Base-by-base conservation (phyloP, 2,888 invertebrate species). In the Pyrgus malvae region DNA sequence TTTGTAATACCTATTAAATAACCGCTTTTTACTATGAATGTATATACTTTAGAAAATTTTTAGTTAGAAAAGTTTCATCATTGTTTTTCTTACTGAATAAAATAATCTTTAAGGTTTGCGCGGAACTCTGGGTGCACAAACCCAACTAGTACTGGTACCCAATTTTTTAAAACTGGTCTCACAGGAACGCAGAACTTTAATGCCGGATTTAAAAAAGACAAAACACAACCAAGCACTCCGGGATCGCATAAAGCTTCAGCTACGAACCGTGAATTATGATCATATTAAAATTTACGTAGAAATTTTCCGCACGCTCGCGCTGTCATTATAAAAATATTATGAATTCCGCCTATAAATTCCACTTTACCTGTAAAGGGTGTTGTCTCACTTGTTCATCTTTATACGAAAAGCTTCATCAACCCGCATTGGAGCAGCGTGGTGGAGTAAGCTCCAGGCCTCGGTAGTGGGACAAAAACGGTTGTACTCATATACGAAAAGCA, bases 241-340 rank as follows among this genome's bases (percentile, higher is more conserved):
- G 48, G 37, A 48, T 48, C 35, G n/a, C 6, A 33, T 12, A 27
- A 50, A 27, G 50, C 50, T n/a, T 27, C 42, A 11, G 25, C 42
- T 7, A 11, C 33, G 35, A 23, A 51, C 12, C 51, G 11, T 37
- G 19, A 51, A 51, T 51, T 44, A 51, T 44, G 25, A 41, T 44
- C 42, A 35, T 35, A 51, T 51, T 51, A 51, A 51, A 51, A 25
- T 51, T 44, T 42, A 44, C 35, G 51, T 51, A 44, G 35, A 51
- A 19, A 51, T 51, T 51, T 42, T 17, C 23, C 37, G 11, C 42
- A 51, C 51, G 42, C 27, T 37, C 35, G 14, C 42, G 29, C 12
- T 48, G 48, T 51, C 51, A 51, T 51, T 51, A 51, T 42, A 44
- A 51, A 51, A 51, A 35, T 44, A 51, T 51, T 35, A 51, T 44